phyloP scores from a whole-genome alignment of 2,888 invertebrate genomes.

The Pyrocoelia pectoralis region DNA sequence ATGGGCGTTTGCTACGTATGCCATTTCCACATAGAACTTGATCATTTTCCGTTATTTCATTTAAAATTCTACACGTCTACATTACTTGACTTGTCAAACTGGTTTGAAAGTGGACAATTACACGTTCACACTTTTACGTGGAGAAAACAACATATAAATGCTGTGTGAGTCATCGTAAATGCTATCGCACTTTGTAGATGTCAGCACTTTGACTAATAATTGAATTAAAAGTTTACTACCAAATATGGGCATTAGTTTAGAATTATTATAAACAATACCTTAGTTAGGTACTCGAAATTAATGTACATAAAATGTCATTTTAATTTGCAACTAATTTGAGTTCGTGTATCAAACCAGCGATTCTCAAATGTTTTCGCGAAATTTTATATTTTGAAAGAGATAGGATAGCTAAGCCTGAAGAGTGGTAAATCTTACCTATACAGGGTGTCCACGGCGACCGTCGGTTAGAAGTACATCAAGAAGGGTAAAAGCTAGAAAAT shows the following conservation, averaged over 20 bases:
- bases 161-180: background rate
- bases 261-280: too few species aligned
- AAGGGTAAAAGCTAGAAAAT: too few species aligned
- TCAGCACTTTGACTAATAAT: background rate
- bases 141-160: background rate
- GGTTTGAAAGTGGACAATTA: background rate
- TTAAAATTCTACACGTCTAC: background rate
- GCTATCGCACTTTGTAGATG: background rate
- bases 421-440: too few species aligned
- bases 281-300: too few species aligned
- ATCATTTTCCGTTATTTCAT: background rate
- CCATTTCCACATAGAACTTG: constrained; percentile 7
- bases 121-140: background rate
- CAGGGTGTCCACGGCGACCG: too few species aligned
- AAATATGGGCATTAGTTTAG: background rate
- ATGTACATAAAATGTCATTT: too few species aligned
- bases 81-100: background rate
- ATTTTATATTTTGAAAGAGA: too few species aligned
- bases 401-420: too few species aligned
- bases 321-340: too few species aligned
- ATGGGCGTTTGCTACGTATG: constrained; percentile 29
- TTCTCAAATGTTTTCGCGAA: too few species aligned
- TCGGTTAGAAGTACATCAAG: too few species aligned
- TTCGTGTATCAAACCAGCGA: too few species aligned
- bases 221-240: background rate